These are phyloP conservation scores for Euwallacea fornicatus DNA, from an alignment of 1,140 invertebrate species.

Conservation along the genomic window DNA sequence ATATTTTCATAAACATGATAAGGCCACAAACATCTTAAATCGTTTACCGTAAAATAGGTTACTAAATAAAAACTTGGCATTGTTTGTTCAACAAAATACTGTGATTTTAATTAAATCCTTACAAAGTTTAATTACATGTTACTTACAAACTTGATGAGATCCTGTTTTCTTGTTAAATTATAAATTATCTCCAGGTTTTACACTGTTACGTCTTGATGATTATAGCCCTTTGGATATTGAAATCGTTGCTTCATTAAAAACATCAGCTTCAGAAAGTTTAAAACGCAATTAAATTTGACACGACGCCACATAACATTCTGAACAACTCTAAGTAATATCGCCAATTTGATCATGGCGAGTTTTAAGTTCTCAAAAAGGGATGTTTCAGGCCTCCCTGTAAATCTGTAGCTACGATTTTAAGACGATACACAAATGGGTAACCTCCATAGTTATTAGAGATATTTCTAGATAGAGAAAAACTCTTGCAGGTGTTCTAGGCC, in stretches of 20 bases:
- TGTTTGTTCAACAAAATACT: slow-evolving; percentile 1
- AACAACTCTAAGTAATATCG: too few species aligned
- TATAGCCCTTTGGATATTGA: background rate
- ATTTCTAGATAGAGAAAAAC: too few species aligned
- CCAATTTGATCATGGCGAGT: too few species aligned
- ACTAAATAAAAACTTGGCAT: slow-evolving; percentile 14
- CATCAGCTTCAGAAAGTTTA: too few species aligned
- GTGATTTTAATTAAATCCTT: slow-evolving; percentile 10
- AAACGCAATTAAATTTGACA: background rate
- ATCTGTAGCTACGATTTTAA: too few species aligned
- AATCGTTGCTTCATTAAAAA: background rate
- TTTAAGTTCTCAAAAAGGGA: too few species aligned
- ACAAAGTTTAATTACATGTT: slow-evolving; percentile 13
- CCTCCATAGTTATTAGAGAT: too few species aligned
- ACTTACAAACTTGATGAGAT: slow-evolving; percentile 1
- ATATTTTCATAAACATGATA: slow-evolving; percentile 20
- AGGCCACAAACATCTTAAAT: slow-evolving; percentile 10
- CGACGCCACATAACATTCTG: too few species aligned
- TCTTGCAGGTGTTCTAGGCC: too few species aligned
- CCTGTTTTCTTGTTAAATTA: background rate
- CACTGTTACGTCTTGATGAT: background rate
- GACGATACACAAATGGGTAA: too few species aligned
- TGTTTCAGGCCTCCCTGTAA: too few species aligned
- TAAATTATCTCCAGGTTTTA: background rate
- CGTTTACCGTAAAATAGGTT: slow-evolving; percentile 14